These are phyloP conservation scores for Mesitornis unicolor DNA, from an alignment of 2,113 vertebrate species.

Conservation along the genomic window DNA sequence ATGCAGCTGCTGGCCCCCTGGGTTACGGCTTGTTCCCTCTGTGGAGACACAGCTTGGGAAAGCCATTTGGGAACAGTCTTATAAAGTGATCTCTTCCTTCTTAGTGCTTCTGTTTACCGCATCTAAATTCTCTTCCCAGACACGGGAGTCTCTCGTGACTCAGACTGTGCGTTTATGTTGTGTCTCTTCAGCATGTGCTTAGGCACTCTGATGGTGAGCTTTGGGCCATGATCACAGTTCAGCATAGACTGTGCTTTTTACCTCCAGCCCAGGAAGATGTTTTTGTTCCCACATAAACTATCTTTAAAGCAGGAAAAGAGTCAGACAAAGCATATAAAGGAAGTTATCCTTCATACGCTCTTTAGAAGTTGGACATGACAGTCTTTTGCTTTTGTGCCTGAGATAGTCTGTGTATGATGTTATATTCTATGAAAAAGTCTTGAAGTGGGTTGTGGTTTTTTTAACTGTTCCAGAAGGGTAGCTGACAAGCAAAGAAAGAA, in stretches of 20 bases:
- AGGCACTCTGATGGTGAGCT: not conserved
- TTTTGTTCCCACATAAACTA: not conserved
- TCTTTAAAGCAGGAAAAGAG: not conserved
- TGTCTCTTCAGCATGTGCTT: not conserved
- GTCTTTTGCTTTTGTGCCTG: not conserved
- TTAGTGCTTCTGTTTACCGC: not conserved
- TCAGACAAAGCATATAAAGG: not conserved
- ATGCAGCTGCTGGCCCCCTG: not conserved
- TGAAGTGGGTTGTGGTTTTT: not conserved
- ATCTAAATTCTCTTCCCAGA: not conserved
- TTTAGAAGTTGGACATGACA: not conserved
- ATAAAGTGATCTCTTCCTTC: not conserved
- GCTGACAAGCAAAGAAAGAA: conserved; percentile 1
- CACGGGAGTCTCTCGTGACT: not conserved
- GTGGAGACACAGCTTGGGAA: not conserved
- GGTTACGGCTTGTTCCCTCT: not conserved
- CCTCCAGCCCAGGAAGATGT: not conserved
- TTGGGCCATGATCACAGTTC: not conserved
- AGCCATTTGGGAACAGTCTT: not conserved
- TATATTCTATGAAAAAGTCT: not conserved
- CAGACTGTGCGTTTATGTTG: rapidly evolving
- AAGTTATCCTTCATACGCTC: not conserved
- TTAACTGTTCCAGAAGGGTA: not conserved
- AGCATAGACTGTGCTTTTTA: not conserved
- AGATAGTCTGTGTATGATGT: not conserved